Conservation (phyloP, 2,888 invertebrate species). For the Cerceris rybyensis region DNA sequence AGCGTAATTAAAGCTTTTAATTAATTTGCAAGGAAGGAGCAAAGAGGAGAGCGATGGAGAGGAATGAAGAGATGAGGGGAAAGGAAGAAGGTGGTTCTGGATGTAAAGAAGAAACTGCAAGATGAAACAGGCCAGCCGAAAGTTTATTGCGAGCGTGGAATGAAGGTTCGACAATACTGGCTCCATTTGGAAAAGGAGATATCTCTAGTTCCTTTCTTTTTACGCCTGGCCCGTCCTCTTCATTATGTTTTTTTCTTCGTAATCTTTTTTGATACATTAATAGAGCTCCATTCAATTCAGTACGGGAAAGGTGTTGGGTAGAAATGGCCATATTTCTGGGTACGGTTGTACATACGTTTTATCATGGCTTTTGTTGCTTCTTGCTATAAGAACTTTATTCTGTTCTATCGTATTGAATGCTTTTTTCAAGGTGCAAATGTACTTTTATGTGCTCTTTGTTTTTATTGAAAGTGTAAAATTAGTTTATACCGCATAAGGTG, state of each 20-base stretch:
- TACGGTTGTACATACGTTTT: background rate
- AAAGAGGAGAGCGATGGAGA: background rate
- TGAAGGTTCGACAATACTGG: background rate
- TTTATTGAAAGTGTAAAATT: too few relatives aligned
- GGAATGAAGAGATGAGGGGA: background rate
- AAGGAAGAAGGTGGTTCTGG: background rate
- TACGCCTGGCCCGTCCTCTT: background rate
- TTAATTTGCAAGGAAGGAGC: background rate
- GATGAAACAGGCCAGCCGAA: background rate
- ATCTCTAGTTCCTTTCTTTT: background rate
- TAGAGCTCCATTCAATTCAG: background rate
- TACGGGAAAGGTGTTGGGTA: background rate
- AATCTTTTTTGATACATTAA: constrained; percentile 1
- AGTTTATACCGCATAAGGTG: too few relatives aligned
- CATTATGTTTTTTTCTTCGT: background rate
- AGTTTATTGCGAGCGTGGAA: background rate
- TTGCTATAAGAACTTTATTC: background rate
- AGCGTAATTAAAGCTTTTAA: constrained; percentile 8
- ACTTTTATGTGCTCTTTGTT: too few relatives aligned
- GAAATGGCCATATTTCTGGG: background rate
- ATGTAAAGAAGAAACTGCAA: background rate
- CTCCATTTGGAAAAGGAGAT: background rate
- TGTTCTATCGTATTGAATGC: background rate
- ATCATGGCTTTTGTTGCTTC: background rate
- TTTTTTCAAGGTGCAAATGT: background rate